phyloP scores from a whole-genome alignment of 2,113 vertebrate species.

The Nanorana parkeri region DNA sequence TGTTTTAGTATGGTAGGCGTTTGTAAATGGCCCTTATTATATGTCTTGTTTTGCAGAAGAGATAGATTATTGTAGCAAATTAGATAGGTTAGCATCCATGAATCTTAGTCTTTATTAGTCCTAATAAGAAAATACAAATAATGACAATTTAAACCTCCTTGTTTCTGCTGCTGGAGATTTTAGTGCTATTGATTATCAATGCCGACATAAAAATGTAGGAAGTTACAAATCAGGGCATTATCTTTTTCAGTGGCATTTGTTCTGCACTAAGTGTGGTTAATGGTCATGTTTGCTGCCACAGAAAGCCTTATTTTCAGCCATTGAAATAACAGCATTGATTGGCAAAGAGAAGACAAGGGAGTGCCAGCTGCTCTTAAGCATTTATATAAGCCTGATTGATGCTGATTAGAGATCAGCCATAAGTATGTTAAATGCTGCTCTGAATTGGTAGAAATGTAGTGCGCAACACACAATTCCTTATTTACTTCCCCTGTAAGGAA shows the following conservation, averaged over 20 bases:
- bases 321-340: conserved; percentile 63
- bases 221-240: conserved; percentile 59
- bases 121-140: conserved; percentile 49
- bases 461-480: conserved; percentile 52
- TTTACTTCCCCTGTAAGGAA: conserved; percentile 54
- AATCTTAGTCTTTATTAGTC: conserved; percentile 35
- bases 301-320: conserved; percentile 61
- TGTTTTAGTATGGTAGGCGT: no score
- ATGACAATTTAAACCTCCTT: conserved; percentile 43
- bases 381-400: conserved; percentile 59
- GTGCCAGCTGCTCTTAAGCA: conserved; percentile 57
- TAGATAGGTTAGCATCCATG: neutral
- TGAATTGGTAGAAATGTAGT: conserved; percentile 42
- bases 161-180: conserved; percentile 49
- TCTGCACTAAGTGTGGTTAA: conserved; percentile 64
- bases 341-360: conserved; percentile 53
- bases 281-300: conserved; percentile 61
- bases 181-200: conserved; percentile 60
- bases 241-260: conserved; percentile 60
- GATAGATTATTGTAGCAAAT: neutral
- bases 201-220: conserved; percentile 61
- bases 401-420: conserved; percentile 49
- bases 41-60: no score
- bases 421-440: conserved; percentile 47
- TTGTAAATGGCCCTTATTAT: no score